Evolutionary conservation across 2,888 invertebrate species (phyloP), one percentile per base, ranked within the genome.

Genomic region (Agrotis exclamationis): DNA sequence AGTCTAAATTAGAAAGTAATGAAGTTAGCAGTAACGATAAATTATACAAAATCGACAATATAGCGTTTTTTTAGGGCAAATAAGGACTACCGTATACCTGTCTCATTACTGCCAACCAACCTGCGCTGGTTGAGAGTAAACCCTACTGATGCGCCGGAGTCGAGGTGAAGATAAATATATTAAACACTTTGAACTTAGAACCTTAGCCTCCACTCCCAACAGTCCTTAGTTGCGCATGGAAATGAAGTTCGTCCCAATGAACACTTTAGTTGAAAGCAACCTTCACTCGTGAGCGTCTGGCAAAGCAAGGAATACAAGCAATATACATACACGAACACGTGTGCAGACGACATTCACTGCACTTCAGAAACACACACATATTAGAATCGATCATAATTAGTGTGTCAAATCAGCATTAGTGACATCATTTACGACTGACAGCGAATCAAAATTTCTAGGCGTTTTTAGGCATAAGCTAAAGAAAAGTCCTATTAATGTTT

Each of bases 51-150:
- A 85, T 87, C 85, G 88, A 86, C 78, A 88, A 81, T 88, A 77
- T 83, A 90, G 87, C 89, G 85, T 94, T 91, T 89, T 95, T 95
- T 70, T 95, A 95, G 95, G 94, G 88, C 90, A 85, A 91, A 90
- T 92, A 94, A 93, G 90, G 91, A 93, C 86, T 93, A 91, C 91
- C 92, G 94, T 85, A 86, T 95, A 87, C 95, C 95, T 58, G 93
- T 95, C 87, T 95, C 95, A 74, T 93, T 95, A 92, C 89, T 95
- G 88, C 95, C 95, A 80, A 88, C 88, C 85, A 94, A 93, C 85
- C 91, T 94, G 87, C 89, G 91, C 85, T 94, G 93, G 93, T 93
- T 95, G 91, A 93, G 91, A 93, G 80, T 92, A 82, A 87, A 89
- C 76, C 85, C 89, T 70, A 87, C 86, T 78, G 88, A 89, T 78